A percentile compares a stretch with the other conserved stretches of the same genome.
Conservation (phyloP, 2,113 vertebrate species). For the Paratilapia polleni region DNA sequence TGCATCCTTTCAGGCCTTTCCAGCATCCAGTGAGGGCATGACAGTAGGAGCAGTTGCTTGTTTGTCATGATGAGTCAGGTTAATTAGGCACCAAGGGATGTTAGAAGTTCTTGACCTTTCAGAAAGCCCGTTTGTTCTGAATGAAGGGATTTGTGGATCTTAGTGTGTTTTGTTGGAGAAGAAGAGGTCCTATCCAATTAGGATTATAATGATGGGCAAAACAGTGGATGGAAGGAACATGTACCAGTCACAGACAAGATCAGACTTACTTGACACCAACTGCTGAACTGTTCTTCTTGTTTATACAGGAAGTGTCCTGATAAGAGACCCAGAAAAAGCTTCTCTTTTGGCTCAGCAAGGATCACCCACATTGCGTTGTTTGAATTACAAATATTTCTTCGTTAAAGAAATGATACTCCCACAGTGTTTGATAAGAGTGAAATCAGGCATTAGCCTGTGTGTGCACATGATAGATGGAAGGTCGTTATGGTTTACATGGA, state of each 20-base stretch:
- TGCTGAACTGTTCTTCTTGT: not conserved
- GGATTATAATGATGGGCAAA: constrained; percentile 1
- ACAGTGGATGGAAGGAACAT: not conserved
- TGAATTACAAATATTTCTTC: not conserved
- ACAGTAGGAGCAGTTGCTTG: not conserved
- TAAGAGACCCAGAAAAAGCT: not conserved
- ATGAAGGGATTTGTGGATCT: constrained; percentile 14
- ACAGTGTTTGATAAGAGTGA: not conserved
- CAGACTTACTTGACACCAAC: not conserved
- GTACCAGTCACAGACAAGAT: not conserved
- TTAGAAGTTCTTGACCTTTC: constrained; percentile 41
- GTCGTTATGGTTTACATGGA: not conserved
- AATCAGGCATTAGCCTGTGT: not conserved
- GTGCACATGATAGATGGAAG: not conserved
- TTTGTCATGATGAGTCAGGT: constrained; percentile 32
- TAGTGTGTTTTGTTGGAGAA: not conserved
- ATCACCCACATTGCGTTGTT: not conserved
- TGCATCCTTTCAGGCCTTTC: not conserved
- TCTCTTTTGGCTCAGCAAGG: accelerated
- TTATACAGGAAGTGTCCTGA: not conserved
- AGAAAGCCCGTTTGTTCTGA: not conserved
- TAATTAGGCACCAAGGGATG: constrained; percentile 35
- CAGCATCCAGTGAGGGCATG: not conserved
- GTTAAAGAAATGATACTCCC: too few species aligned
- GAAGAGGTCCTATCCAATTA: not conserved